Evolutionary conservation across 2,113 vertebrate species (phyloP).

Genomic region (Jaculus jaculus): DNA sequence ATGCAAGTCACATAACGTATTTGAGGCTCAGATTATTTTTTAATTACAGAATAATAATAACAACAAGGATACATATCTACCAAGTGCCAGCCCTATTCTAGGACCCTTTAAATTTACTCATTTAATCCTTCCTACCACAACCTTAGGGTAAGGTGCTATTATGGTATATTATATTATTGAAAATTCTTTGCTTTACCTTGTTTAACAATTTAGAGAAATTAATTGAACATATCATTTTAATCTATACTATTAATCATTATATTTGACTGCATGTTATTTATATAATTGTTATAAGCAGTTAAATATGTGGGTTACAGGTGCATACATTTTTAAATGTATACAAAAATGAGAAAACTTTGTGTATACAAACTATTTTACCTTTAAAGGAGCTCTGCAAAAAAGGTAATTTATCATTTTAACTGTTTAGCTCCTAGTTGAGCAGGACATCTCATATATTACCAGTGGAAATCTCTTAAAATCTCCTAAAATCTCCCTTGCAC

Average conservation of each 20-base stretch:
- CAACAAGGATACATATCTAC: constrained; percentile 25
- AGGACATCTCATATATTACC: not conserved
- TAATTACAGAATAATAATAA: not conserved
- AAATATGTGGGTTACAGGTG: not conserved
- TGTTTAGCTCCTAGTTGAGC: not conserved
- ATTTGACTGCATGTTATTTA: not conserved
- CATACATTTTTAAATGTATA: not conserved
- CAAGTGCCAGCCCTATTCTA: not conserved
- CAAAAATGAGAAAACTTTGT: not conserved
- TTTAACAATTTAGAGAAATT: not conserved
- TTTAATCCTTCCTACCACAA: not conserved
- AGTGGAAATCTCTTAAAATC: not conserved
- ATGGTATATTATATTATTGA: not conserved
- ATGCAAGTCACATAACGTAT: not conserved
- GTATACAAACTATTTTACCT: not conserved
- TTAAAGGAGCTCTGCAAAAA: not conserved
- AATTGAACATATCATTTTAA: not conserved
- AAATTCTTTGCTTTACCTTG: constrained; percentile 17
- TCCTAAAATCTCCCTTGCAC: not conserved
- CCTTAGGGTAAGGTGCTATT: no score
- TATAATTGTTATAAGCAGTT: not conserved
- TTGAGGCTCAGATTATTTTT: not conserved
- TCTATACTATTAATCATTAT: not conserved
- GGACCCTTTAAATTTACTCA: not conserved
- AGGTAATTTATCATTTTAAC: not conserved